A percentile compares a stretch with the other conserved stretches of the same genome.
Evolutionary conservation across 1,140 invertebrate genomes (phyloP).

Genomic region (Aleiodes sp.): DNA sequence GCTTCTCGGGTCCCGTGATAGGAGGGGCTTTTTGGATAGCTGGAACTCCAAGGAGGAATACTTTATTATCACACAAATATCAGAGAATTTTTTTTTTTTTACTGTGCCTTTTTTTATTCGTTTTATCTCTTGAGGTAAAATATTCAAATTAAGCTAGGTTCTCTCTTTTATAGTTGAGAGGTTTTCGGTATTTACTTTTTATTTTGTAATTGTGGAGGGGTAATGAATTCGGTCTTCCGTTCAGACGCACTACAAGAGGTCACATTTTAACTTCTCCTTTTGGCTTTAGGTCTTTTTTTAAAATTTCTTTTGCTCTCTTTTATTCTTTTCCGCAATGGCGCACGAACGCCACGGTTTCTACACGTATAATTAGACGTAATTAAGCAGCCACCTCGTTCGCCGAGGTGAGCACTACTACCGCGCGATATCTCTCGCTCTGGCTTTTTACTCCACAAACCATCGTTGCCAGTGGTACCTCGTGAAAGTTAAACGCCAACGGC

Average conservation of each 20-base stretch:
- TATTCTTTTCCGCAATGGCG: constrained; percentile 31
- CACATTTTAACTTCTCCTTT: not conserved
- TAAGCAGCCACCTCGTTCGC: constrained; percentile 54
- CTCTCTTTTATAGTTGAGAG: too few relatives aligned
- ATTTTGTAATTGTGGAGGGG: not conserved
- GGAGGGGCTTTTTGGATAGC: not conserved
- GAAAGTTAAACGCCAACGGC: not conserved
- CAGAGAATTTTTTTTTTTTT: not conserved
- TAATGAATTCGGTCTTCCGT: not conserved
- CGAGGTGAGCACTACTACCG: constrained; percentile 20
- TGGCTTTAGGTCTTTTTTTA: not conserved
- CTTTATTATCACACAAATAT: constrained; percentile 11
- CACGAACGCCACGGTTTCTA: constrained; percentile 28
- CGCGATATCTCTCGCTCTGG: constrained; percentile 11
- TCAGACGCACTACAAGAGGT: not conserved
- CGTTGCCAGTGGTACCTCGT: not conserved
- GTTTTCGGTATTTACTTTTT: not conserved
- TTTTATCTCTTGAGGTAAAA: not conserved
- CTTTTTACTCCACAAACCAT: not conserved
- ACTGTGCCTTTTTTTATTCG: not conserved
- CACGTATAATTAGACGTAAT: constrained; percentile 61
- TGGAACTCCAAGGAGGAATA: not conserved
- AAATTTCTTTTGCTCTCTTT: not conserved
- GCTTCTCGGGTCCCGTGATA: not conserved
- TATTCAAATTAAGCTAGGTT: not conserved